Evolutionary conservation across 2,888 invertebrate genomes (phyloP).

Genomic region (Oxystoma pomonae): DNA sequence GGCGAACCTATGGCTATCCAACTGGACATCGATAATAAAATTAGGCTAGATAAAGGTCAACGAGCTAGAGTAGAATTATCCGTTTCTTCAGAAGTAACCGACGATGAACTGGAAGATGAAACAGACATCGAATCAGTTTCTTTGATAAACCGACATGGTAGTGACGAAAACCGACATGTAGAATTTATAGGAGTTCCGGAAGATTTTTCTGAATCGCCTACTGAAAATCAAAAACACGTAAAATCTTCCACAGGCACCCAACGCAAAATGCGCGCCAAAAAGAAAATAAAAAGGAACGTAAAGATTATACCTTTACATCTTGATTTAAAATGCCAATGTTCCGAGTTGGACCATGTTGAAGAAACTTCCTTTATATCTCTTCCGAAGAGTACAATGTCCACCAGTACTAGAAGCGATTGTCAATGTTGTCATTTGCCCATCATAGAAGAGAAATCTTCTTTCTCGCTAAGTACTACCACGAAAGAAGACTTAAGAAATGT

Average conservation of each 20-base stretch:
- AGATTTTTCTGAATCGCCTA: not conserved
- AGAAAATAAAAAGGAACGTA: not conserved
- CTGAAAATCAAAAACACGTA: not conserved
- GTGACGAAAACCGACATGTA: not conserved
- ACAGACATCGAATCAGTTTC: not conserved
- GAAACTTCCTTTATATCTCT: conserved; percentile 5
- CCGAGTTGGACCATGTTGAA: conserved; percentile 15
- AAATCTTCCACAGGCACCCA: too few species aligned
- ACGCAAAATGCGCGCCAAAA: too few species aligned
- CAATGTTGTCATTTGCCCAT: conserved; percentile 11
- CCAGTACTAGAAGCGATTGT: conserved; percentile 20
- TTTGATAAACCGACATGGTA: not conserved
- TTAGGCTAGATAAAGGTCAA: conserved; percentile 16
- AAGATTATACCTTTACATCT: conserved; percentile 11
- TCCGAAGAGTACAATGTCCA: conserved; percentile 23
- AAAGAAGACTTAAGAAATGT: conserved; percentile 14
- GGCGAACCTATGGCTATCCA: conserved; percentile 6
- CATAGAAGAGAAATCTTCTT: conserved; percentile 6
- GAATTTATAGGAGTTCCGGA: not conserved
- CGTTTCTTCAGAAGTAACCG: conserved; percentile 12
- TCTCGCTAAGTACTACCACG: conserved; percentile 12
- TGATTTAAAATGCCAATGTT: conserved; percentile 13
- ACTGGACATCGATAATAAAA: conserved; percentile 18
- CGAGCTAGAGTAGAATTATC: conserved; percentile 12
- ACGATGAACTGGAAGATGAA: not conserved